These are phyloP conservation scores for Pammene fasciana DNA, from an alignment of 2,888 invertebrate species.

Conservation along the genomic window DNA sequence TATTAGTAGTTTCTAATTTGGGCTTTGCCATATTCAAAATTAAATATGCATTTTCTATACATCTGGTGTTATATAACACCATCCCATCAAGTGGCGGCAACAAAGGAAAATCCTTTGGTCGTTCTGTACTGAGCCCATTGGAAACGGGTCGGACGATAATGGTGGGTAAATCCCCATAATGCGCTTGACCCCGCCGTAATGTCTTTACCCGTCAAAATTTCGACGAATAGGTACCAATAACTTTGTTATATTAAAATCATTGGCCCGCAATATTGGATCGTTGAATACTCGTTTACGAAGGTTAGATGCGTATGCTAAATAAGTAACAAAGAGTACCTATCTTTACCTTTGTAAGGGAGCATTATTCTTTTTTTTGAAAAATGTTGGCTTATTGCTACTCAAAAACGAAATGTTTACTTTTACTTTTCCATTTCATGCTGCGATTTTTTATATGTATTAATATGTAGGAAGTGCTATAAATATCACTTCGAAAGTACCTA, in stretches of 20 bases:
- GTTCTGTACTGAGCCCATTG: conserved; percentile 41
- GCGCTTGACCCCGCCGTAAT: conserved; percentile 42
- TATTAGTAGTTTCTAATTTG: too few species aligned
- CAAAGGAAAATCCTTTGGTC: conserved; percentile 40
- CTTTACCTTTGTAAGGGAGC: too few species aligned
- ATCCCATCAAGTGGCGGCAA: conserved; percentile 38
- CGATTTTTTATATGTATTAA: too few species aligned
- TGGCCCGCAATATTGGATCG: conserved; percentile 12
- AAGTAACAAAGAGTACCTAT: too few species aligned
- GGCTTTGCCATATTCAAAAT: too few species aligned
- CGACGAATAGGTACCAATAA: conserved; percentile 37
- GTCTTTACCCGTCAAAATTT: conserved; percentile 40
- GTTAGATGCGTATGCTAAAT: not conserved
- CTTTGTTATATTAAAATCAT: conserved; percentile 35
- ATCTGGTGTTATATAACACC: conserved; percentile 15
- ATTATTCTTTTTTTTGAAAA: too few species aligned
- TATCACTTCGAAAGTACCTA: too few species aligned
- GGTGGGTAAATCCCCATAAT: conserved; percentile 41
- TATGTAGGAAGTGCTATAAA: too few species aligned
- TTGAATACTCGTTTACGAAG: not conserved
- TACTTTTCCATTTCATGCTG: too few species aligned
- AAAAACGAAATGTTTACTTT: too few species aligned
- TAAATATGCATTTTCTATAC: conserved; percentile 7
- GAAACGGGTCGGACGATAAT: conserved; percentile 40
- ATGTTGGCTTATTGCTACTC: too few species aligned